Percentiles rank a stretch among this genome's conserved stretches.
Conservation (phyloP, 1,140 invertebrate species). For the Coboldia fuscipes region DNA sequence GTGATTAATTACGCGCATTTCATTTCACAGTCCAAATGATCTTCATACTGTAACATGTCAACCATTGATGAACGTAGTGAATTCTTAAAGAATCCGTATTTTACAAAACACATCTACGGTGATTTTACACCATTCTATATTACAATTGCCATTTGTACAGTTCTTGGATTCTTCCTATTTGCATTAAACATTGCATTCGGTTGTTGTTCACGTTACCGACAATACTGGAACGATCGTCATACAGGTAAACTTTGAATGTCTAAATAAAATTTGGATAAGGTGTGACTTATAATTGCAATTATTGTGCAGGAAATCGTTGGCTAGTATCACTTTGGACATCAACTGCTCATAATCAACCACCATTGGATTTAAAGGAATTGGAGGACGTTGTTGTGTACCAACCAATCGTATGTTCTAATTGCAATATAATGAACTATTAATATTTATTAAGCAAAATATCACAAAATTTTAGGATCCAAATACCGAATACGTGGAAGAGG, state of each 20-base stretch:
- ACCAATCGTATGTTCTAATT: conserved; percentile 4
- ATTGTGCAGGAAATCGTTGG: conserved; percentile 50
- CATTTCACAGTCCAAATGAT: no score
- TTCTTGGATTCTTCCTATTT: conserved; percentile 41
- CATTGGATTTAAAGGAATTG: conserved; percentile 54
- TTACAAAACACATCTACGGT: conserved; percentile 32
- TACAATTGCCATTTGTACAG: conserved; percentile 48
- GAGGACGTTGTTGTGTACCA: conserved; percentile 26
- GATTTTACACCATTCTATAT: conserved; percentile 59
- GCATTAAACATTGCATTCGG: conserved; percentile 53
- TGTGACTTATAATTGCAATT: not conserved
- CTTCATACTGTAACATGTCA: conserved; percentile 28
- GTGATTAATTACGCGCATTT: no score
- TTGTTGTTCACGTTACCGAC: conserved; percentile 53
- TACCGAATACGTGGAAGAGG: not conserved
- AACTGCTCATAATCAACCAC: conserved; percentile 61
- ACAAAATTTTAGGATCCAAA: no score
- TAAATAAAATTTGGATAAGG: not conserved
- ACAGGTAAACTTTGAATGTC: conserved; percentile 33
- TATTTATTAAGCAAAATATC: not conserved
- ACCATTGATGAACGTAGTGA: conserved; percentile 38
- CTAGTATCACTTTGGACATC: conserved; percentile 60
- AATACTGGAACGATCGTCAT: conserved; percentile 62
- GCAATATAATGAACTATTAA: not conserved
- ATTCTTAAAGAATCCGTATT: conserved; percentile 41